Conservation (phyloP, 2,113 vertebrate species). For the Ameiurus melas region DNA sequence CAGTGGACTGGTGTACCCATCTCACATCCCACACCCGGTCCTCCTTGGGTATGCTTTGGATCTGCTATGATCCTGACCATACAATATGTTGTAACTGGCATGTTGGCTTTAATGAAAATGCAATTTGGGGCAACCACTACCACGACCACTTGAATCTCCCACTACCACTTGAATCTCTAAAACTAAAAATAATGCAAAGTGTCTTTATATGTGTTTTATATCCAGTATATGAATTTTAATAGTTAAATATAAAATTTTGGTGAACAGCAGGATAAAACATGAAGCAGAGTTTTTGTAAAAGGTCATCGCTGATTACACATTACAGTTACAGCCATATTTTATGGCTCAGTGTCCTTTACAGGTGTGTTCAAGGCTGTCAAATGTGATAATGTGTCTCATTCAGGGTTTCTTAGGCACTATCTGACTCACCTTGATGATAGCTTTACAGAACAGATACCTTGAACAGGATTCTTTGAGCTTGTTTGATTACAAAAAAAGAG, state of each 20-base stretch:
- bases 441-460: background rate
- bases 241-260: background rate
- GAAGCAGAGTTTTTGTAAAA: background rate
- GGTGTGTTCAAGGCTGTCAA: constrained; percentile 24
- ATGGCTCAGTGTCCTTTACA: constrained; percentile 32
- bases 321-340: background rate
- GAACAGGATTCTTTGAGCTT: constrained; percentile 2
- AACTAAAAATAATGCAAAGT: background rate
- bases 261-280: background rate
- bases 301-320: background rate
- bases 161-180: background rate
- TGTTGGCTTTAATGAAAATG: background rate
- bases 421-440: constrained; percentile 15
- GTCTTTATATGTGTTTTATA: background rate
- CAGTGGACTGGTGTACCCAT: too few relatives aligned
- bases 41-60: too few relatives aligned
- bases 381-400: constrained; percentile 22
- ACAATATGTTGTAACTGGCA: background rate
- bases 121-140: background rate
- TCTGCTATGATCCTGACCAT: too few relatives aligned
- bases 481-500: background rate
- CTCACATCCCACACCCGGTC: too few relatives aligned
- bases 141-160: background rate
- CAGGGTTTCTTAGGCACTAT: constrained; percentile 23
- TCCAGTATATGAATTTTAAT: background rate